Base-by-base conservation (phyloP, 2,888 invertebrate species). In the Endotricha flammealis region DNA sequence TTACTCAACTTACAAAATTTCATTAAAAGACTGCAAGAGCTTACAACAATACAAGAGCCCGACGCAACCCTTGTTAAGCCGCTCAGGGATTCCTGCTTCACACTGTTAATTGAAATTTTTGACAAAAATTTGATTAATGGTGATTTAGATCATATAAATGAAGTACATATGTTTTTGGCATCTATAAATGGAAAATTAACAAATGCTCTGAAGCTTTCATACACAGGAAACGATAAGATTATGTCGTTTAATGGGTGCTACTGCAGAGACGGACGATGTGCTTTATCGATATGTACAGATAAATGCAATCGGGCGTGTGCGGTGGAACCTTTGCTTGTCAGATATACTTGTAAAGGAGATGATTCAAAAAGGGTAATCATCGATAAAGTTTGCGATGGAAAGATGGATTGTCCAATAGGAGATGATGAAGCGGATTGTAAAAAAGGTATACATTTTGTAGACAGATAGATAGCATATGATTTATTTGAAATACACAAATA, bases 391-490 rank as follows among this genome's bases (percentile, higher is more conserved):
- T 85, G 85, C 41, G 55, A 85, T 34, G 66, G 69, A 7, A 64
- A 58, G 39, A 22, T 30, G 1, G 63, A 80, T 43, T 85, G 85
- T 41, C 62, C 64, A 1, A 48, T 51, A 14, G 67, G 61, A 14
- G 70, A 76, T 27, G 85, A 85, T 24, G 85, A 85, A 57, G 35
- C 42, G 0, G 34, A 59, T 22, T 85, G 85, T 46, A 53, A 42
- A 12, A 57, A 49, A 52, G 77, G 82, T 74, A 22, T 41, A n/a
- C n/a, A n/a, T n/a, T n/a, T n/a, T n/a, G n/a, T n/a, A n/a, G n/a
- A n/a, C n/a, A n/a, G n/a, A n/a, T n/a, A n/a, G n/a, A n/a, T n/a
- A n/a, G n/a, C n/a, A n/a, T n/a, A n/a, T n/a, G n/a, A n/a, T n/a
- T n/a, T n/a, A n/a, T n/a, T n/a, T n/a, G n/a, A n/a, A n/a, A n/a